Evolutionary conservation across 1,140 invertebrate species (phyloP), one percentile per base, ranked within the genome.

Genomic region (Thereuonema tuberculata): DNA sequence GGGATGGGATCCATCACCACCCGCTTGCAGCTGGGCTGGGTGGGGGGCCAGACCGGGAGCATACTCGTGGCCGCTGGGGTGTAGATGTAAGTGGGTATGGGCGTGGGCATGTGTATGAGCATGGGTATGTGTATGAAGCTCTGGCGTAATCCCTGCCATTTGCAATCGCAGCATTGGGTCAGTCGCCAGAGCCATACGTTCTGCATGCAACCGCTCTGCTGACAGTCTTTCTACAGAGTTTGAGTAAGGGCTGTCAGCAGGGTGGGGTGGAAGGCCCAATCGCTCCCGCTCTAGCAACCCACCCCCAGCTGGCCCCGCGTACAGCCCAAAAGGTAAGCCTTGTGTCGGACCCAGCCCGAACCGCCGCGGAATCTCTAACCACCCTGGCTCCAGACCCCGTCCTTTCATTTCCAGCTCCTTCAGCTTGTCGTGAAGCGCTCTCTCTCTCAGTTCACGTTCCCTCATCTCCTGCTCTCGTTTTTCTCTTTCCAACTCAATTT

Each of bases 351-450:
- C 66, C 20, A 63, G 63, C 21, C 68, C 67, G 66, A 75, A 80
- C 68, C 89, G 80, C 64, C 90, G 77, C 68, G 92, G 89, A 67
- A 92, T 80, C 68, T 95, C 93, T 55, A 94, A 71, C 89, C 89
- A 94, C 70, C 93, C 89, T 0, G 88, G 86, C 73, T 95, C 91
- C 53, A 93, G 78, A 1, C 81, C 71, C 25, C 72, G 53, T 14
- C 53, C 71, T 64, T 89, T 89, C 71, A 90, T 81, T 43, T 91
- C 77, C 67, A 92, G 83, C 71, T 93, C 88, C 74, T 85, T 91
- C 70, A 83, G 78, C 59, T 87, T 76, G 71, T 90, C 86, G 66
- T 84, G 86, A 14, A 90, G 73, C 56, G 73, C 86, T 21, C 88
- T 75, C 71, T 92, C 89, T 23, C 89, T 74, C n/a, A 92, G 71